Conservation (phyloP, 2,113 vertebrate genomes). For the Candoia aspera region DNA sequence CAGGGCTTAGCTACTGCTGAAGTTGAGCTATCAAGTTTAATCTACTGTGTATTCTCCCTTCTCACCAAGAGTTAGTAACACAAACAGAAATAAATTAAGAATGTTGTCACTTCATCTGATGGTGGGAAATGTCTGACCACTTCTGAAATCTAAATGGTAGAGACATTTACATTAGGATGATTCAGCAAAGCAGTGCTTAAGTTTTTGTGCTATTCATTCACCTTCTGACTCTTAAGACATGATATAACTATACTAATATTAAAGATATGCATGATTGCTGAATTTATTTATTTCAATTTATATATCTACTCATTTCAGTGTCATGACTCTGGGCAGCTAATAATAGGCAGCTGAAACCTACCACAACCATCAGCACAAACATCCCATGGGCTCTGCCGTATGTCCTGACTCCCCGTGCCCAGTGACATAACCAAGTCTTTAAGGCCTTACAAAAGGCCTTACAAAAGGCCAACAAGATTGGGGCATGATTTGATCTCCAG, state of each 20-base stretch:
- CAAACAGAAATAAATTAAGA: not conserved
- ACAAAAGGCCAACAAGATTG: not conserved
- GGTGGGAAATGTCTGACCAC: not conserved
- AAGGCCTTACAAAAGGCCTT: not conserved
- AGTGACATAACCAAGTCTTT: not conserved
- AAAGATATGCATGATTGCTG: slow-evolving; percentile 61
- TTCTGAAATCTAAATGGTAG: slow-evolving; percentile 13
- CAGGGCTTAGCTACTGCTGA: not conserved
- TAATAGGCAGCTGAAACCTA: not conserved
- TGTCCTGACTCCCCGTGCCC: not conserved
- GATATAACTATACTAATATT: slow-evolving; percentile 43
- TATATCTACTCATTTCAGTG: not conserved
- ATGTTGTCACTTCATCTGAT: not conserved
- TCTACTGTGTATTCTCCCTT: not conserved
- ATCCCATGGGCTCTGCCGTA: not conserved
- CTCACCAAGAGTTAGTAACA: not conserved
- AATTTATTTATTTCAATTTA: not conserved
- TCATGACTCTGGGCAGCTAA: not conserved
- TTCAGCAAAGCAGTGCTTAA: not conserved
- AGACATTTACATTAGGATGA: not conserved
- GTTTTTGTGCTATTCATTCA: not conserved
- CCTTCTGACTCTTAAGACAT: slow-evolving; percentile 41
- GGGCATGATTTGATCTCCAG: not conserved
- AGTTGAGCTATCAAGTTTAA: not conserved
- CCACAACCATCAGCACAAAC: not conserved